phyloP scores from a whole-genome alignment of 1,140 invertebrate genomes.

The Meloidogyne hapla region DNA sequence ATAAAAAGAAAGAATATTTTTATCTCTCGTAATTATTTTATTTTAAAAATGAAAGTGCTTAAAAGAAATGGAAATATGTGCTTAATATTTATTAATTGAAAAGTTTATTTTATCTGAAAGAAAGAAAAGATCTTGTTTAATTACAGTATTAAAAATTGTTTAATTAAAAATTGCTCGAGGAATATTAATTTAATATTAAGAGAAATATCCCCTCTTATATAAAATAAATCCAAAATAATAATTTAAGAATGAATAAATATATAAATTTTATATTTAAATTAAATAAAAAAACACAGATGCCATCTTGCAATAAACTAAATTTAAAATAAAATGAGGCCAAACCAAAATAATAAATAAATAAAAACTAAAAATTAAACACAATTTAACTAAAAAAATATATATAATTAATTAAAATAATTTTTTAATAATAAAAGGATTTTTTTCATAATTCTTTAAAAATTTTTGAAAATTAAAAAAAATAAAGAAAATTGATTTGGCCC shows the following conservation, averaged over 20 bases:
- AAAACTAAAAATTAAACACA: not conserved
- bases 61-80: slow-evolving; percentile 8
- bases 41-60: slow-evolving; percentile 7
- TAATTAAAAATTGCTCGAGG: too few relatives aligned
- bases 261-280: not conserved
- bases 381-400: not conserved
- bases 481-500: slow-evolving; percentile 4
- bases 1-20: not conserved
- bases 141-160: too few relatives aligned
- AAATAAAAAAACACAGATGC: not conserved
- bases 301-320: not conserved
- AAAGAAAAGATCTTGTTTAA: too few relatives aligned
- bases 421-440: not conserved
- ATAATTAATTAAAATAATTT: not conserved
- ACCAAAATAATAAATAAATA: not conserved
- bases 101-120: not conserved
- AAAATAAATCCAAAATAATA: too few relatives aligned
- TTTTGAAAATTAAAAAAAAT: not conserved
- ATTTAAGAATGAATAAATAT: too few relatives aligned
- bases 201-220: too few relatives aligned
- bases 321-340: slow-evolving; percentile 3
- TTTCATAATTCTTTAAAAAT: not conserved
- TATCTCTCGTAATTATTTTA: too few relatives aligned
- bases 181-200: too few relatives aligned
- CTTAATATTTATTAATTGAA: not conserved